A percentile compares a stretch with the other conserved stretches of the same genome.
phyloP scores from a whole-genome alignment of 2,888 invertebrate species.

The Brachycybe producta region DNA sequence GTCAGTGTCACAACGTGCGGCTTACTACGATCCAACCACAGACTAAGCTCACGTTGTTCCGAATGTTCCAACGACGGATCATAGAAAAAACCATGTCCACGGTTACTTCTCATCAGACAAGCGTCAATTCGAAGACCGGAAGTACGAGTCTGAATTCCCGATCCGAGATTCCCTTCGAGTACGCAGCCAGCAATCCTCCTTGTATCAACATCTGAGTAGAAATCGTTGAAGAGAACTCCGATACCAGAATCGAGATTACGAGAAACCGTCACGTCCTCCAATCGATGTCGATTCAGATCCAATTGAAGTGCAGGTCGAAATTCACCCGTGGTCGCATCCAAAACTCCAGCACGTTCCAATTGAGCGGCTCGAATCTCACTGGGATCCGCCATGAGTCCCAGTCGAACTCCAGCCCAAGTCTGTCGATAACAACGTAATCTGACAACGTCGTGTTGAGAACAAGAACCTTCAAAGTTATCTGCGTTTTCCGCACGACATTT shows the following conservation, averaged over 20 bases:
- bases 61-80: constrained; percentile 71
- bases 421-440: constrained; percentile 78
- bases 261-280: constrained; percentile 45
- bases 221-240: constrained; percentile 85
- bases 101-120: constrained; percentile 67
- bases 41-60: constrained; percentile 80
- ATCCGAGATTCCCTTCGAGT: constrained; percentile 68
- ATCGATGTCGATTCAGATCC: constrained; percentile 44
- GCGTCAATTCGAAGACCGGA: constrained; percentile 51
- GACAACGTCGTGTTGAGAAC: constrained; percentile 70
- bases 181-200: constrained; percentile 72
- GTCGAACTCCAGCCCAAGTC: constrained; percentile 85
- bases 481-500: constrained; percentile 54
- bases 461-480: constrained; percentile 74
- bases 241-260: constrained; percentile 87
- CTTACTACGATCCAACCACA: constrained; percentile 59
- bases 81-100: constrained; percentile 76
- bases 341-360: constrained; percentile 80
- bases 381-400: constrained; percentile 75
- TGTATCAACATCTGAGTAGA: constrained; percentile 61
- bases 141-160: constrained; percentile 80
- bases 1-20: constrained; percentile 1
- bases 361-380: constrained; percentile 75
- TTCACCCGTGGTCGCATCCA: constrained; percentile 77
- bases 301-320: constrained; percentile 81